Evolutionary conservation across 2,113 vertebrate species (phyloP).

Genomic region (Chionis minor): DNA sequence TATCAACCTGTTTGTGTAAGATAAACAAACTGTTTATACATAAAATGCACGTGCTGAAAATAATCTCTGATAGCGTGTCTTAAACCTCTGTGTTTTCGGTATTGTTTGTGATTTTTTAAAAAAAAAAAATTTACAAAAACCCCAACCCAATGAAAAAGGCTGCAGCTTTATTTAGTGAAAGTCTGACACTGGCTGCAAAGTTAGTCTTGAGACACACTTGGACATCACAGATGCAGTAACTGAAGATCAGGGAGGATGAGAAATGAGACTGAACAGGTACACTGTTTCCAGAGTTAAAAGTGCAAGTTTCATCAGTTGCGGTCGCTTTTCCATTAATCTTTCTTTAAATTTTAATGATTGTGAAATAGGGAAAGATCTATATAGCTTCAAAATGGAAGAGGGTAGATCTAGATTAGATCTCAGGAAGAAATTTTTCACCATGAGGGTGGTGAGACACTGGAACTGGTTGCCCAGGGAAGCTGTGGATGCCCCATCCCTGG

Average conservation of each 20-base stretch:
- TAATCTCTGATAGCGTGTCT: background rate
- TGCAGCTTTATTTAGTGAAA: background rate
- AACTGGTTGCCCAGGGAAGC: background rate
- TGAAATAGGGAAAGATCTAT: background rate
- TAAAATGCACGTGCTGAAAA: background rate
- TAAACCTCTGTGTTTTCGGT: background rate
- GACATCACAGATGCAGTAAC: background rate
- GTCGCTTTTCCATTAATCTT: background rate
- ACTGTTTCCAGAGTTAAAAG: background rate
- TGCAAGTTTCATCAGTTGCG: background rate
- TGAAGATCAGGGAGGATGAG: background rate
- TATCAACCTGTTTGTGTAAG: background rate
- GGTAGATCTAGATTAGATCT: background rate
- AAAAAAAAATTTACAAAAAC: background rate
- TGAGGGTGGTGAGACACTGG: background rate
- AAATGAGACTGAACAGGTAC: background rate
- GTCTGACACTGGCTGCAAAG: background rate
- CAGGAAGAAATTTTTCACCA: background rate
- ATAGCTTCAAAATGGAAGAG: background rate
- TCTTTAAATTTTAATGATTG: background rate
- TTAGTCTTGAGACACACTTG: background rate
- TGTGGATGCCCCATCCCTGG: background rate
- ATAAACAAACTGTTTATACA: background rate
- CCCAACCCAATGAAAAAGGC: background rate
- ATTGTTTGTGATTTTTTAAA: background rate